phyloP scores from a whole-genome alignment of 2,888 invertebrate species.

The Glyphotaelius pellucidus region DNA sequence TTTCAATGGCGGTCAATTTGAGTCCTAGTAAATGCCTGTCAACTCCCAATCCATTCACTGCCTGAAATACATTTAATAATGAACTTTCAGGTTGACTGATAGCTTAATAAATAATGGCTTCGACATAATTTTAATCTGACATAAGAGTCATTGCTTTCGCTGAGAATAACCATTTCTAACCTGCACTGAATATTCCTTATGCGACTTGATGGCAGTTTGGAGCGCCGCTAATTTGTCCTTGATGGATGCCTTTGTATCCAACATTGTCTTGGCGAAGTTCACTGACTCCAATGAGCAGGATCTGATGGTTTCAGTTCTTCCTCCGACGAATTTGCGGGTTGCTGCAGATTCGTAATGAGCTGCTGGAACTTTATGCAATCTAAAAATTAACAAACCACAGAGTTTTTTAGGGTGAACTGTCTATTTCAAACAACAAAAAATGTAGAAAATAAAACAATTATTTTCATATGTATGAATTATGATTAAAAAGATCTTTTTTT shows the following conservation, averaged over 20 bases:
- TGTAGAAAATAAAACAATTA: background rate
- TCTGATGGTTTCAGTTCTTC: slow-evolving; percentile 96
- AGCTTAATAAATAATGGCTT: background rate
- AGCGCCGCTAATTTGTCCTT: slow-evolving; percentile 82
- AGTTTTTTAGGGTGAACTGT: no score
- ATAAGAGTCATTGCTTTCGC: background rate
- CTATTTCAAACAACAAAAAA: background rate
- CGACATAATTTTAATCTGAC: background rate
- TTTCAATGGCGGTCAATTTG: slow-evolving; percentile 88
- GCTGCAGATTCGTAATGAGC: slow-evolving; percentile 96
- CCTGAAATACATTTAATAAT: slow-evolving; percentile 75
- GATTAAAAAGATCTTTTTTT: background rate
- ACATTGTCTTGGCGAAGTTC: slow-evolving; percentile 86
- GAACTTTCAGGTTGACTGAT: background rate
- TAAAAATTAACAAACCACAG: slow-evolving; percentile 68
- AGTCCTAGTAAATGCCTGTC: slow-evolving; percentile 95
- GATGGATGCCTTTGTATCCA: slow-evolving; percentile 74
- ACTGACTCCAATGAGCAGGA: slow-evolving; percentile 91
- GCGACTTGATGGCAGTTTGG: slow-evolving; percentile 85
- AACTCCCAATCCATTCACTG: slow-evolving; percentile 89
- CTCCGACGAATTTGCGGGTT: slow-evolving; percentile 88
- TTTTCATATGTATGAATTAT: background rate
- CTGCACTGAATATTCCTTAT: slow-evolving; percentile 89
- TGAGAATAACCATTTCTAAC: slow-evolving; percentile 70
- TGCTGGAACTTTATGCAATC: slow-evolving; percentile 84